Evolutionary conservation across 2,113 vertebrate genomes (phyloP), one percentile per base, ranked within the genome.

Genomic region (Nannobrachium achirus): DNA sequence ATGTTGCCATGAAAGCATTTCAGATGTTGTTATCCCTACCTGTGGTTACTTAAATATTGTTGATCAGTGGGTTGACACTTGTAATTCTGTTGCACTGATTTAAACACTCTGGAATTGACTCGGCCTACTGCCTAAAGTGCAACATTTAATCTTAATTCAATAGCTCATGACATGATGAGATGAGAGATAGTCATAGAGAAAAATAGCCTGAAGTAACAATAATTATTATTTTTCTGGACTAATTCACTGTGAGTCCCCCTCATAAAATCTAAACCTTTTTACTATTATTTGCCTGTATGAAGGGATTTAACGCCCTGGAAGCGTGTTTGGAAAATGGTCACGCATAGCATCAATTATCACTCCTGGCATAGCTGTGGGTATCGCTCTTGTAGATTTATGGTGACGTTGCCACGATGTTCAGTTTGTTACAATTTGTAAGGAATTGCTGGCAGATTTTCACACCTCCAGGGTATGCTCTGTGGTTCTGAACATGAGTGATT

Each of bases 321-420:
- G 20, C 53, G 41, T 53, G 20, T 69, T 50, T 72, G 63, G 70
- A 71, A 82, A 80, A 72, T 75, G 53, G 53, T 44, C 48, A 60
- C 1, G 4, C 20, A 19, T 18, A 6, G 6, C n/a, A 45, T 78
- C 25, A 66, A 2, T 55, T 73, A 67, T 73, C 38, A 66, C 56
- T 61, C 56, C 53, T 61, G 66, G 42, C 19, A 75, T 33, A 58
- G 14, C 20, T 33, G 60, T 40, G 6, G 50, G 66, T 69, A 72
- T 76, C 38, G 14, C 56, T 38, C 53, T 52, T 33, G 13, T n/a
- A 67, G 42, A 78, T 72, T 80, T 74, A 79, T 56, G 66, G 52
- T 56, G 15, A n/a, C 25, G 51, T 42, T 63, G 49, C 66, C 68
- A 67, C 19, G 60, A 53, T 66, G 71, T 40, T 78, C 42, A 64